Conservation (phyloP, 1,140 invertebrate genomes). For the Drosophila murphyi region DNA sequence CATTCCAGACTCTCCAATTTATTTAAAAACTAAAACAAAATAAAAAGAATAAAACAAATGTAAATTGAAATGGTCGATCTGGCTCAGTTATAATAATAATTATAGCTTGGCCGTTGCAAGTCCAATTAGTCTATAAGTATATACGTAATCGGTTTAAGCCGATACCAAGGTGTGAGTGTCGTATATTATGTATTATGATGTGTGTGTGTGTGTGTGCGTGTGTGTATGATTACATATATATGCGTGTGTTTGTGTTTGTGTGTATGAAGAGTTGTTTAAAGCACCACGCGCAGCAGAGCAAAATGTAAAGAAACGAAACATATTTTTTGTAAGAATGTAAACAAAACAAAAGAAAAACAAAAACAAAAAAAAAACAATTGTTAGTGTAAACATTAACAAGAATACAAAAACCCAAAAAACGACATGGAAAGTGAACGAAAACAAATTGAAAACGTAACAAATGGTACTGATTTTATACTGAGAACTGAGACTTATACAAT, state of each 20-base stretch:
- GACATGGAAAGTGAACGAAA: slow-evolving; percentile 29
- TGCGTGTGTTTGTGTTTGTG: slow-evolving; percentile 30
- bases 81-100: slow-evolving; percentile 5
- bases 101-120: neutral
- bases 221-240: neutral
- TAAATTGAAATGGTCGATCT: slow-evolving; percentile 29
- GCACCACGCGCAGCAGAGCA: slow-evolving; percentile 73
- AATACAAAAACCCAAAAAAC: slow-evolving; percentile 26
- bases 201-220: slow-evolving; percentile 38
- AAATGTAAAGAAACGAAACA: slow-evolving; percentile 24
- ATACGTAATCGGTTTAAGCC: neutral
- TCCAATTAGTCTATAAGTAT: slow-evolving; percentile 7
- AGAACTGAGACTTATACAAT: slow-evolving; percentile 79
- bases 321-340: slow-evolving; percentile 44
- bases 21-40: slow-evolving; percentile 16
- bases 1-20: slow-evolving; percentile 55
- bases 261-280: slow-evolving; percentile 43
- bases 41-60: neutral
- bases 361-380: slow-evolving; percentile 38
- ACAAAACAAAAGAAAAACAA: slow-evolving; percentile 28
- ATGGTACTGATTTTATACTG: slow-evolving; percentile 83
- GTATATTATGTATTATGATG: slow-evolving; percentile 24
- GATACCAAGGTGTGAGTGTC: neutral
- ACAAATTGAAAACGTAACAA: slow-evolving; percentile 68
- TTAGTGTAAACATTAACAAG: slow-evolving; percentile 44